Evolutionary conservation across 2,797 vertebrate species (phyloP).

Genomic region (Propithecus perrieri): DNA sequence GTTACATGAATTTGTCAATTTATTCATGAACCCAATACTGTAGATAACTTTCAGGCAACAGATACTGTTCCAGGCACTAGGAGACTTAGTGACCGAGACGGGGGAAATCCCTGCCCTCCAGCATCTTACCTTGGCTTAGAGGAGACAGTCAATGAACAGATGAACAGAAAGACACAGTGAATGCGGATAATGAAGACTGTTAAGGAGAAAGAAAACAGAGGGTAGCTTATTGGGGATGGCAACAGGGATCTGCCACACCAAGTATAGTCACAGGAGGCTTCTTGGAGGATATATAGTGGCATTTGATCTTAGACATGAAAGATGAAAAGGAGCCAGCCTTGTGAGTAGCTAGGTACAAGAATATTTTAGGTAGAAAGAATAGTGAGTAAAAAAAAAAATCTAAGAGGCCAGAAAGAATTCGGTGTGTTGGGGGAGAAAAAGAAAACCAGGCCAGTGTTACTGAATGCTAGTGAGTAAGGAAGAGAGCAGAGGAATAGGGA

Average conservation of each 20-base stretch:
- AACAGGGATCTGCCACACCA: not conserved
- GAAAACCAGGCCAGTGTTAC: not conserved
- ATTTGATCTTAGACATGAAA: not conserved
- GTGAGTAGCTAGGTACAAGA: not conserved
- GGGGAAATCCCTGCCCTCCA: not conserved
- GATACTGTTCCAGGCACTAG: not conserved
- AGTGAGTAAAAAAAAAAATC: not conserved
- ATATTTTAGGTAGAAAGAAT: not conserved
- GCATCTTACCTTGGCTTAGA: not conserved
- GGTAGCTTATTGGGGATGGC: not conserved
- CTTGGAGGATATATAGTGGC: not conserved
- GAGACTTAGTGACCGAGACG: not conserved
- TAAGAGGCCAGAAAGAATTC: not conserved
- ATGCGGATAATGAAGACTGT: not conserved
- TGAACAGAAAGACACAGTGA: not conserved
- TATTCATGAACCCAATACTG: not conserved
- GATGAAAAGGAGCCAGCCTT: not conserved
- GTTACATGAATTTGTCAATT: not conserved
- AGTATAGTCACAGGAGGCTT: not conserved
- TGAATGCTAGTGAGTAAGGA: not conserved
- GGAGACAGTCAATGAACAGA: not conserved
- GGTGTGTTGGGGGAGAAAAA: rapidly evolving
- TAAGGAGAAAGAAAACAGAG: not conserved
- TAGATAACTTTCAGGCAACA: not conserved
- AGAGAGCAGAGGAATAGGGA: not conserved